Evolutionary conservation across 2,113 vertebrate species (phyloP).

Genomic region (Neogobius melanostomus): DNA sequence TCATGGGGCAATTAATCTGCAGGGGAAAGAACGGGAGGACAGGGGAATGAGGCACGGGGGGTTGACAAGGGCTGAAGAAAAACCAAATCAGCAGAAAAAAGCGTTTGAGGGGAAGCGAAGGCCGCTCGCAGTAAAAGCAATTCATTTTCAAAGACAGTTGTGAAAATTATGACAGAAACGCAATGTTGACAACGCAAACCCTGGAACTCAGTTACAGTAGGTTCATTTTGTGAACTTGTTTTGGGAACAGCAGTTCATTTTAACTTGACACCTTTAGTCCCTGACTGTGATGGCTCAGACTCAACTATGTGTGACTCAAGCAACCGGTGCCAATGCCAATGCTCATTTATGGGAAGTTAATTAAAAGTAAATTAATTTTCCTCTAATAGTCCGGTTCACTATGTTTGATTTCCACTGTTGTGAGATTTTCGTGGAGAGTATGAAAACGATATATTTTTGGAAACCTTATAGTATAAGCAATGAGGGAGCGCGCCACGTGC

Average conservation of each 20-base stretch:
- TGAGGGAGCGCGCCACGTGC: too few species aligned
- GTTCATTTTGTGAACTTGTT: not conserved
- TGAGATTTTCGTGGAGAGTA: too few species aligned
- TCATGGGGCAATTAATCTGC: constrained; percentile 59
- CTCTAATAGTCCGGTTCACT: too few species aligned
- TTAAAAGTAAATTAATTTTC: too few species aligned
- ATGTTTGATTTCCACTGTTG: too few species aligned
- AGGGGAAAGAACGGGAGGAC: constrained; percentile 36
- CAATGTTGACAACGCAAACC: not conserved
- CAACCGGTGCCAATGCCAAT: too few species aligned
- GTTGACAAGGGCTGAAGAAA: constrained; percentile 47
- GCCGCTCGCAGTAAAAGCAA: constrained; percentile 57
- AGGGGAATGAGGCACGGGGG: constrained; percentile 34
- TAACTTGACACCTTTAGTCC: not conserved
- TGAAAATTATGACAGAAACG: constrained; percentile 65
- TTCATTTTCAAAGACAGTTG: constrained; percentile 67
- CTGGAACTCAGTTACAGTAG: not conserved
- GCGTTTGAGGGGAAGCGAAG: constrained; percentile 52
- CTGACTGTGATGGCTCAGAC: not conserved
- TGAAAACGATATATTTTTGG: too few species aligned
- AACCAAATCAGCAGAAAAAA: constrained; percentile 63
- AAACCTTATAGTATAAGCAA: too few species aligned
- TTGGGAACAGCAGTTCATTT: not conserved
- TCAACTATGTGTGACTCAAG: too few species aligned
- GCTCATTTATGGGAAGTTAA: too few species aligned